Base-by-base conservation (phyloP, 2,797 vertebrate species). In the Oryzias dopingdopingensis region DNA sequence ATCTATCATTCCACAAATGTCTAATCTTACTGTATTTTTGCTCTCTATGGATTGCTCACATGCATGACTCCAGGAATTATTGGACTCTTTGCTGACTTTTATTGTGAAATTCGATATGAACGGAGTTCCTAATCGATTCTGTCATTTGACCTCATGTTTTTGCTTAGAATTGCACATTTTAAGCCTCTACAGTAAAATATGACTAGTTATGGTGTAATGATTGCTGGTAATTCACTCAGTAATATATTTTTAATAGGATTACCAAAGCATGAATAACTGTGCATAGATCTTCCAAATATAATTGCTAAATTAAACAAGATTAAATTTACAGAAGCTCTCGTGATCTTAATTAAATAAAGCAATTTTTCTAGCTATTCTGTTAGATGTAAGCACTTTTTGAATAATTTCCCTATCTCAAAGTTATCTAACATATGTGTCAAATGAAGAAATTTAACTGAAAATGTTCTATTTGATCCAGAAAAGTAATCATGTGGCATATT, bases 1-100 rank as follows among this genome's bases (percentile, higher is more conserved):
- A 69, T 67, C 53, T 49, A 53, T 71, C 72, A 77, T 88, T 88
- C 78, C 82, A 76, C 64, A 41, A 58, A 40, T 49, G 23, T 46
- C 26, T 23, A 45, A 49, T 64, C 7, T 50, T 58, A 16, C 32
- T 42, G 50, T 32, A 20, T 50, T 58, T 22, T 59, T 12, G 10
- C 26, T 46, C 17, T 64, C 18, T 4, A 1, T 53, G 29, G 62
- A 29, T 54, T 23, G 22, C 43, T 76, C 55, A 51, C 23, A 6
- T 66, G 55, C 51, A 62, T 62, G 49, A 57, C 18, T 20, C 32
- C 46, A 43, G 15, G 57, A 37, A n/a, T 15, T 18, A 3, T 6
- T 22, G 49, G 45, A 60, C 47, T 4, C 13, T 26, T 53, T 67
- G 43, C 60, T 47, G 54, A 58, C 47, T 52, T 63, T 37, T 62